Percentiles rank a stretch among this genome's conserved stretches.
phyloP scores from a whole-genome alignment of 2,113 vertebrate genomes.

The human region GRCh38 chr4:141118501-141119000 shows the following conservation, averaged over 20 bases:
- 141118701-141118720: not conserved
- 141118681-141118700: conserved; percentile 48
- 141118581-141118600: not conserved
- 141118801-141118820: too few species aligned
- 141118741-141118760: not conserved
- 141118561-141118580: not conserved
- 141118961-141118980: not conserved
- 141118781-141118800: too few species aligned
- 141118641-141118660: conserved; percentile 33
- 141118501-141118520: not conserved
- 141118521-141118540: not conserved
- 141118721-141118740: not conserved
- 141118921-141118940: too few species aligned
- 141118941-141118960: not conserved
- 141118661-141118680: conserved; percentile 31
- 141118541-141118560: too few species aligned
- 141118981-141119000: not conserved
- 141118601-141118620: not conserved
- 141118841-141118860: too few species aligned
- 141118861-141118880: too few species aligned
- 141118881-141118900: too few species aligned
- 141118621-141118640: conserved; percentile 29
- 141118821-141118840: too few species aligned
- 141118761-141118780: too few species aligned
- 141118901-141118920: too few species aligned